phyloP scores from a whole-genome alignment of 2,888 invertebrate genomes.

The Caenorhabditis parvicauda region DNA sequence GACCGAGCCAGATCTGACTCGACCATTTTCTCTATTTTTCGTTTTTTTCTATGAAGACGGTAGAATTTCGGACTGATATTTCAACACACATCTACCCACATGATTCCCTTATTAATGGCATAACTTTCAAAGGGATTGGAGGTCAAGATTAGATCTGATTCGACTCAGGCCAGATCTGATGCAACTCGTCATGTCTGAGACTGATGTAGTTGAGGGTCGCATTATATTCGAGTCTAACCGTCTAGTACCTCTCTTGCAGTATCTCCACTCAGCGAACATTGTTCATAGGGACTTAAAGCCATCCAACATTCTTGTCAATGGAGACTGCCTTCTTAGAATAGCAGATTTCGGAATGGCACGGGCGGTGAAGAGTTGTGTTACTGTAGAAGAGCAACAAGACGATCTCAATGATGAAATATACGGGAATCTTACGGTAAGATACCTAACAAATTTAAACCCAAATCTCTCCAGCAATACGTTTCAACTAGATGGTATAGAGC shows the following conservation, averaged over 20 bases:
- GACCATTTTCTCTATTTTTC: too few species aligned
- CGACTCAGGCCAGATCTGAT: too few species aligned
- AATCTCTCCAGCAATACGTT: slow-evolving; percentile 66
- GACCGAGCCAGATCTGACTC: too few species aligned
- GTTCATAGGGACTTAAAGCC: slow-evolving; percentile 67
- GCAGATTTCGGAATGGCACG: slow-evolving; percentile 67
- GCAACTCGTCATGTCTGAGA: too few species aligned
- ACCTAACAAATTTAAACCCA: background rate
- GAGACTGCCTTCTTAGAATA: slow-evolving; percentile 66
- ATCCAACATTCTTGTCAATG: slow-evolving; percentile 67
- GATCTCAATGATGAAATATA: slow-evolving; percentile 18
- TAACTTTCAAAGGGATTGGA: too few species aligned
- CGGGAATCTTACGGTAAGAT: slow-evolving; percentile 44
- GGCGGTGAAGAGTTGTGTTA: slow-evolving; percentile 27
- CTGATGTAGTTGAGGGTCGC: too few species aligned
- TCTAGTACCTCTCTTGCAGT: slow-evolving; percentile 56
- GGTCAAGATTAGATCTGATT: too few species aligned
- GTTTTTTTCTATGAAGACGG: too few species aligned
- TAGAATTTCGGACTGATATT: too few species aligned
- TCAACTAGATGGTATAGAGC: slow-evolving; percentile 64
- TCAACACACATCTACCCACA: too few species aligned
- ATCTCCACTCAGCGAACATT: slow-evolving; percentile 67
- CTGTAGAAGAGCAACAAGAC: slow-evolving; percentile 33
- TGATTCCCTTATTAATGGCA: too few species aligned
- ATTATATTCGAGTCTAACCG: too few species aligned